phyloP scores from a whole-genome alignment of 2,113 vertebrate species.

The Helogale parvula region DNA sequence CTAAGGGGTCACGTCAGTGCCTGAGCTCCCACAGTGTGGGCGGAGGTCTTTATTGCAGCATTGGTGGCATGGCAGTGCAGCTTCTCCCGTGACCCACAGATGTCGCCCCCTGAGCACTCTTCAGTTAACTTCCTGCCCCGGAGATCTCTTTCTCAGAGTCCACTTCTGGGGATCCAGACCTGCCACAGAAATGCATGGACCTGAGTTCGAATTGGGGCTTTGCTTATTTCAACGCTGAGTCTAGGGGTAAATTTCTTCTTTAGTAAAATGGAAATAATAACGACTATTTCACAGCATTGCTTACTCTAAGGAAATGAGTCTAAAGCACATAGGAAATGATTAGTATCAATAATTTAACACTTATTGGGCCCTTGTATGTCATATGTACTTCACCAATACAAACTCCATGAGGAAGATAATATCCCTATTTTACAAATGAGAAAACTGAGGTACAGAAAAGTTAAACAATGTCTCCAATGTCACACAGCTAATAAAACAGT shows the following conservation, averaged over 20 bases:
- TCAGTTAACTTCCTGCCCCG: not conserved
- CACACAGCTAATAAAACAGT: constrained; percentile 25
- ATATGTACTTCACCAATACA: not conserved
- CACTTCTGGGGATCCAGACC: not conserved
- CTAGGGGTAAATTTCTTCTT: not conserved
- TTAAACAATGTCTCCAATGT: not conserved
- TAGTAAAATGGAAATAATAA: constrained; percentile 8
- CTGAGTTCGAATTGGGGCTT: not conserved
- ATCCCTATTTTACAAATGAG: constrained; percentile 5
- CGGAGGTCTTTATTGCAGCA: not conserved
- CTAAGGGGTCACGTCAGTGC: not conserved
- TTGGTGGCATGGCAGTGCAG: not conserved
- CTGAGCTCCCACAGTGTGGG: not conserved
- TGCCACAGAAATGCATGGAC: not conserved
- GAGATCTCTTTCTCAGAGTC: not conserved
- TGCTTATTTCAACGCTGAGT: not conserved
- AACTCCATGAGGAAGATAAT: not conserved
- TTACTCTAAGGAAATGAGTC: not conserved
- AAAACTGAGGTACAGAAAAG: constrained; percentile 1
- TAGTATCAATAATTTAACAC: not conserved
- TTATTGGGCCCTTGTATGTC: not conserved
- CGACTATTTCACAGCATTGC: not conserved
- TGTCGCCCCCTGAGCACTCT: not conserved
- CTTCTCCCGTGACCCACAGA: not conserved
- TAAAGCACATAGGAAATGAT: not conserved